phyloP scores from a whole-genome alignment of 2,888 invertebrate species.

The Gibbula magus region DNA sequence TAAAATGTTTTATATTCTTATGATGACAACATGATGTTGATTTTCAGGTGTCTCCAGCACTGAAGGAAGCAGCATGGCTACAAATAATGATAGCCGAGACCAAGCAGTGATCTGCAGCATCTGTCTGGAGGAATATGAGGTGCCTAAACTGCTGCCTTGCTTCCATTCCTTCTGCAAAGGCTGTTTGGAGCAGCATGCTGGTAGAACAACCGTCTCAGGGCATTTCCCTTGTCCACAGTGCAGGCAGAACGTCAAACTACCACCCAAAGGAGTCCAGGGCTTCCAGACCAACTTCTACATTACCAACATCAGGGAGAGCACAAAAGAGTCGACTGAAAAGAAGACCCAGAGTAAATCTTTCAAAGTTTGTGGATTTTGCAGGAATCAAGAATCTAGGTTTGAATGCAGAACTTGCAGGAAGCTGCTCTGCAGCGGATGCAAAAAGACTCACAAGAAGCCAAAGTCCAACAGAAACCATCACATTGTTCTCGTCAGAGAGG shows the following conservation, averaged over 20 bases:
- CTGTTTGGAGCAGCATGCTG: not conserved
- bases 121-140: not conserved
- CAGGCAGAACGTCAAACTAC: not conserved
- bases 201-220: not conserved
- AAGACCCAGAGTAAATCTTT: not conserved
- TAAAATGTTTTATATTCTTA: too few relatives aligned
- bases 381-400: not conserved
- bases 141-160: not conserved
- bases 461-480: not conserved
- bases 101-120: not conserved
- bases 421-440: not conserved
- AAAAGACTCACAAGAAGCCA: not conserved
- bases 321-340: not conserved
- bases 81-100: not conserved
- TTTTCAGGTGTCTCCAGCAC: not conserved
- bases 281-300: conserved; percentile 4
- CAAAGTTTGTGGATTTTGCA: not conserved
- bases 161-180: not conserved
- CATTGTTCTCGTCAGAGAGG: not conserved
- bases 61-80: not conserved
- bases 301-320: not conserved
- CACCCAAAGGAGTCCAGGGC: not conserved
- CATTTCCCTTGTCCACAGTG: not conserved
- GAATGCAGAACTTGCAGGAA: not conserved
- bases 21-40: too few relatives aligned